Conservation (phyloP, 2,113 vertebrate species). For the Loxodonta africana region DNA sequence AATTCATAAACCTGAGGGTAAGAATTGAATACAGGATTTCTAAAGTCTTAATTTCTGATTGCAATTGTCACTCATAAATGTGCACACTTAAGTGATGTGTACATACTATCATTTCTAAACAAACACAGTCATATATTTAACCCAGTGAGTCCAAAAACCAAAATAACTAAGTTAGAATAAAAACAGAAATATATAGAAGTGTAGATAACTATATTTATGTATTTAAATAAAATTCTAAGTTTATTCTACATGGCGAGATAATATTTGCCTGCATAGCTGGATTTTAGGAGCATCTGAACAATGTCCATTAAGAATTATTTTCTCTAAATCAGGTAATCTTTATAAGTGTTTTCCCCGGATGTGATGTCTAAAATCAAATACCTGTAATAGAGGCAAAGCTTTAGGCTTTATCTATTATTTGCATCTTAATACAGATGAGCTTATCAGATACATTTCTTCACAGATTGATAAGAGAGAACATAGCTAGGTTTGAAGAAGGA, state of each 20-base stretch:
- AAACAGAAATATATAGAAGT: neutral
- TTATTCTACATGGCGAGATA: neutral
- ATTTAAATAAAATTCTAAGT: neutral
- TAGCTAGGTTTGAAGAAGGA: neutral
- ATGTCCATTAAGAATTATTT: neutral
- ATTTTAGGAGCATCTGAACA: neutral
- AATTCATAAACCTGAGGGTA: neutral
- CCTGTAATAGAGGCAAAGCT: neutral
- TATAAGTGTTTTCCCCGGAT: neutral
- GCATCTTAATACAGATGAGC: neutral
- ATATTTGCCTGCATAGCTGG: no score
- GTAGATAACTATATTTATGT: neutral
- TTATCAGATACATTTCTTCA: neutral
- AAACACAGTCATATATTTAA: neutral
- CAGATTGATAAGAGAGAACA: neutral
- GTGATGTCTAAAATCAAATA: conserved; percentile 31
- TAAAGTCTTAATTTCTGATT: neutral
- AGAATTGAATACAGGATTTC: neutral
- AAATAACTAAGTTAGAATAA: neutral
- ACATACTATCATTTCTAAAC: neutral
- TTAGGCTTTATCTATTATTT: neutral
- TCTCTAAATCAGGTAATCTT: neutral
- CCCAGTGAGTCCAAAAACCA: neutral
- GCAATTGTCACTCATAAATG: neutral
- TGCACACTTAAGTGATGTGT: neutral